Base-by-base conservation (phyloP, 2,888 invertebrate species). In the Melipona bicolor region DNA sequence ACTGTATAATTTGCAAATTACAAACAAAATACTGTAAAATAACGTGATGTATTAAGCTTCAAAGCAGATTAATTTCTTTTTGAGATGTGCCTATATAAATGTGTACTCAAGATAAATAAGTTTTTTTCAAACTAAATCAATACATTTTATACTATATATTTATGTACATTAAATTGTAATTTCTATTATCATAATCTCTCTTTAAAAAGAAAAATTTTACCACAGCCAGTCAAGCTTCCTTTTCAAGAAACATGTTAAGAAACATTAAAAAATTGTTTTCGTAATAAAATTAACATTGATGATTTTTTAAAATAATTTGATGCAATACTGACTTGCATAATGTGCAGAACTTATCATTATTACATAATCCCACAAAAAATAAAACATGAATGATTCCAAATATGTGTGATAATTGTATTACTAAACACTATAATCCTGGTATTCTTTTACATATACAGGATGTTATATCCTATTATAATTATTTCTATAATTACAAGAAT, bases 241-340 rank as follows among this genome's bases (percentile, higher is more conserved):
- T 56, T n/a, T 27, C 27, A 65, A 43, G 43, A 73, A n/a, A 59
- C 32, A 49, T 56, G 54, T 50, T 65, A 54, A 49, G 21, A 64
- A 64, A 64, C 21, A 64, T 64, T 64, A 24, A 68, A 67, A 49
- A 27, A n/a, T 61, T 52, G 65, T 56, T 72, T 27, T 36, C 0
- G 3, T 17, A 65, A 52, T 78, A 21, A 77, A 81, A 54, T 70
- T 24, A 69, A 68, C 36, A 59, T 74, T 69, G 52, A 77, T 68
- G 15, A 56, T 24, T 49, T 59, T 56, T 73, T 73, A 32, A 77
- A 88, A 83, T 72, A 76, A 81, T 64, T 81, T 80, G 43, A 77
- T 85, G 87, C 83, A 89, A 87, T 85, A 88, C 76, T 77, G 78
- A 87, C 81, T 89, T 85, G 88, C 88, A 89, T 89, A 87, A 88